Conservation (phyloP, 2,888 invertebrate species). For the Eupithecia inturbata region DNA sequence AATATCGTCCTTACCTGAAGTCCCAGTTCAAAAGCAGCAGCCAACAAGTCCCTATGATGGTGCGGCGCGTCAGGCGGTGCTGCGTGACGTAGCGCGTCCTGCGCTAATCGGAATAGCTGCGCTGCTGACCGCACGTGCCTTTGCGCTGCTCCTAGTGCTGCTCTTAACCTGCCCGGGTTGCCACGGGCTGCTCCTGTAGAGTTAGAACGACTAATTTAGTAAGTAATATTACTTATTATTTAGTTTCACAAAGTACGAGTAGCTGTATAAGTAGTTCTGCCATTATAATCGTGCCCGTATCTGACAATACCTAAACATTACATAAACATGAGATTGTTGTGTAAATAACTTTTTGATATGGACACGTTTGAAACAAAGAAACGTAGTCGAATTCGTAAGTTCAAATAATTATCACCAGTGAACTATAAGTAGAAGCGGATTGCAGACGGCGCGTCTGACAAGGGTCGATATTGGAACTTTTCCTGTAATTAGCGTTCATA, state of each 20-base stretch:
- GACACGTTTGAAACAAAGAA: too few relatives aligned
- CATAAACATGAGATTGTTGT: background rate
- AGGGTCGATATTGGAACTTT: background rate
- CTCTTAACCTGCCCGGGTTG: conserved; percentile 87
- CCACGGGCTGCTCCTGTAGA: conserved; percentile 81
- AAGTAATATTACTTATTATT: too few relatives aligned
- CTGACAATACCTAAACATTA: background rate
- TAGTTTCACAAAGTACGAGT: too few relatives aligned
- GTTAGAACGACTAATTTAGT: background rate
- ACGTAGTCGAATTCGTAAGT: background rate
- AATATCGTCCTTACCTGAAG: conserved; percentile 81
- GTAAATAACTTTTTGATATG: too few relatives aligned
- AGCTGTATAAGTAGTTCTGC: background rate
- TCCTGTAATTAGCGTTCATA: background rate
- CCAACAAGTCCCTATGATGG: conserved; percentile 89
- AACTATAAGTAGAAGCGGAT: background rate
- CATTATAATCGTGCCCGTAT: background rate
- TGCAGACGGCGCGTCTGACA: background rate
- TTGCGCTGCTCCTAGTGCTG: conserved; percentile 91
- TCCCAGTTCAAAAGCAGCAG: conserved; percentile 92
- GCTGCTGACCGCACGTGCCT: conserved; percentile 93
- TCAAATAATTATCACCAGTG: background rate
- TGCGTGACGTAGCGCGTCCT: conserved; percentile 93
- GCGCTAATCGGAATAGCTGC: conserved; percentile 92
- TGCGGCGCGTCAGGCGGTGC: conserved; percentile 90